phyloP scores from a whole-genome alignment of 35 echinoderm and acorn worm species.

The Apostichopus japonicus region DNA sequence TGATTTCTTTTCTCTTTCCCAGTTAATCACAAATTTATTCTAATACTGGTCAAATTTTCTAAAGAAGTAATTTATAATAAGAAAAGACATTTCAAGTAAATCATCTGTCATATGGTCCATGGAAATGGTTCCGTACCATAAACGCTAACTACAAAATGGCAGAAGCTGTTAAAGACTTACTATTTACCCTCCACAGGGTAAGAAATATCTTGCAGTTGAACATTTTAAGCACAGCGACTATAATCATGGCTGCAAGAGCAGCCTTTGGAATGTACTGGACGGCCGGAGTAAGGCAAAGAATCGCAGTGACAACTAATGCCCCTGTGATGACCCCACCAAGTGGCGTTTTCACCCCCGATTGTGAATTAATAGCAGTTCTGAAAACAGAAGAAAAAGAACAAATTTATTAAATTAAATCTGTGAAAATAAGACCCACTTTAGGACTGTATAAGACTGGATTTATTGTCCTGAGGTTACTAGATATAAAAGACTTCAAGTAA shows the following conservation, averaged over 20 bases:
- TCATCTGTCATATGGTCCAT: background rate
- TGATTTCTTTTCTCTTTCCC: too few species aligned
- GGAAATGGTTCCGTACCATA: too few species aligned
- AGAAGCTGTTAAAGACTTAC: constrained; percentile 58
- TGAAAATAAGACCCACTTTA: too few species aligned
- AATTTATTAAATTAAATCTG: too few species aligned
- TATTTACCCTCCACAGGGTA: constrained; percentile 81
- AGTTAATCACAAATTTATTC: too few species aligned
- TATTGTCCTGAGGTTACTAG: too few species aligned
- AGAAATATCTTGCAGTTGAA: constrained; percentile 79
- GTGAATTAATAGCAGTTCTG: constrained; percentile 95
- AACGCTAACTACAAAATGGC: too few species aligned
- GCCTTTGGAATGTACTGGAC: constrained; percentile 91
- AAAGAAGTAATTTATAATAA: background rate
- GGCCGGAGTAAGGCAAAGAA: constrained; percentile 70
- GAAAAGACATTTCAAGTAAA: background rate
- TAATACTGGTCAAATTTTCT: too few species aligned
- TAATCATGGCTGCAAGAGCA: constrained; percentile 86
- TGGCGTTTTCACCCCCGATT: constrained; percentile 90
- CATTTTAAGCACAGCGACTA: constrained; percentile 87
- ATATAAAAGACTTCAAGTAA: too few species aligned
- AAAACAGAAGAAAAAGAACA: background rate
- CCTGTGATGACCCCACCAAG: constrained; percentile 81
- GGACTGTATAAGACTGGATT: too few species aligned
- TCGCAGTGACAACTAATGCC: constrained; percentile 64